Percentiles rank a stretch among this genome's conserved stretches.
Conservation (phyloP, 2,113 vertebrate genomes). For the Struthio camelus region DNA sequence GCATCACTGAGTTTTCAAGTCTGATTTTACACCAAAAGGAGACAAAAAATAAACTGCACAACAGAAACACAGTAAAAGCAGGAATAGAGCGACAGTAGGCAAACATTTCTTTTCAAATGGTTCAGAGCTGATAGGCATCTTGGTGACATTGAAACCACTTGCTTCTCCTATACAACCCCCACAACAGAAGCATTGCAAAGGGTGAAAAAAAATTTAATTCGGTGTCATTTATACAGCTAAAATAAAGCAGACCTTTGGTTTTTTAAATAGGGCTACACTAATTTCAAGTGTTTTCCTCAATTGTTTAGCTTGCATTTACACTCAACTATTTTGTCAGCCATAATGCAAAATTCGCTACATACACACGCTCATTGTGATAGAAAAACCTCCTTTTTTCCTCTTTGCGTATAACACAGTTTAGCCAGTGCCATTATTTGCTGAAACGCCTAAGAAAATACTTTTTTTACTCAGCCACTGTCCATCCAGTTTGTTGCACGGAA, state of each 20-base stretch:
- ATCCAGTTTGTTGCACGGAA: not conserved
- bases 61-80: not conserved
- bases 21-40: conserved; percentile 26
- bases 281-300: not conserved
- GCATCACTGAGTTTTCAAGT: conserved; percentile 46
- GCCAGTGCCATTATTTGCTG: not conserved
- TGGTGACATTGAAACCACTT: not conserved
- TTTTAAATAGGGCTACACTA: not conserved
- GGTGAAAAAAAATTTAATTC: not conserved
- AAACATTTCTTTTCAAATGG: not conserved
- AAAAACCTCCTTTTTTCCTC: not conserved
- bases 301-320: not conserved
- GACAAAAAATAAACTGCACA: not conserved
- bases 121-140: not conserved
- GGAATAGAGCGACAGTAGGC: not conserved
- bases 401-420: not conserved
- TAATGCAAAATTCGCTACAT: not conserved
- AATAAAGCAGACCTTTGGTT: not conserved
- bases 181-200: not conserved
- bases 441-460: not conserved
- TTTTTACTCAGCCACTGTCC: not conserved
- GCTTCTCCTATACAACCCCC: not conserved
- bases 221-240: not conserved
- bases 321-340: not conserved
- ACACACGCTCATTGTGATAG: rapidly evolving